Evolutionary conservation across 1,140 invertebrate genomes (phyloP).

Genomic region (Paralvinella palmiformis): DNA sequence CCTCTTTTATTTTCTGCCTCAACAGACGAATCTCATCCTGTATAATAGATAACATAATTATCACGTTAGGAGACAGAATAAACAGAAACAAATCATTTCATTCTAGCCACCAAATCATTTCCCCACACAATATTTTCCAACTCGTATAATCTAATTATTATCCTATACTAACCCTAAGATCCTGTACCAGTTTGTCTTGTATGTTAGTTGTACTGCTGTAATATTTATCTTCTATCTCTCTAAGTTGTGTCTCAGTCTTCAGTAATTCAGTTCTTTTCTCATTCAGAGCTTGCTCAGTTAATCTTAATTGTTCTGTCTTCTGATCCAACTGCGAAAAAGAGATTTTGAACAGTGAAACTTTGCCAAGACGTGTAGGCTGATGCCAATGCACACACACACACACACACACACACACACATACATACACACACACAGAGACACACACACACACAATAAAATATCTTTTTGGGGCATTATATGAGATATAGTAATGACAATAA

Average conservation of each 20-base stretch:
- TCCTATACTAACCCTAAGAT: conserved; percentile 34
- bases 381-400: too few relatives aligned
- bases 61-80: neutral
- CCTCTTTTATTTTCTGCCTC: conserved; percentile 41
- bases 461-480: neutral
- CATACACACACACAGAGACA: neutral
- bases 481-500: neutral
- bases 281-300: conserved; percentile 40
- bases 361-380: too few relatives aligned
- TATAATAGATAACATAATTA: neutral
- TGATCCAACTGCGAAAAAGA: conserved; percentile 45
- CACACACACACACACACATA: too few relatives aligned
- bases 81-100: too few relatives aligned
- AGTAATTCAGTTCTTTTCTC: conserved; percentile 40
- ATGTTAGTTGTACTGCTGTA: conserved; percentile 34
- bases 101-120: too few relatives aligned
- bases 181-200: conserved; percentile 37
- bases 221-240: conserved; percentile 41
- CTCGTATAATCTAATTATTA: too few relatives aligned
- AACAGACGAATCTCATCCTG: conserved; percentile 43
- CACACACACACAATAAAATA: neutral
- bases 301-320: conserved; percentile 38
- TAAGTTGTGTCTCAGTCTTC: conserved; percentile 33
- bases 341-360: too few relatives aligned
- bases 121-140: too few relatives aligned